Evolutionary conservation across 2,113 vertebrate species (phyloP).

Genomic region (Malurus cyaneus): DNA sequence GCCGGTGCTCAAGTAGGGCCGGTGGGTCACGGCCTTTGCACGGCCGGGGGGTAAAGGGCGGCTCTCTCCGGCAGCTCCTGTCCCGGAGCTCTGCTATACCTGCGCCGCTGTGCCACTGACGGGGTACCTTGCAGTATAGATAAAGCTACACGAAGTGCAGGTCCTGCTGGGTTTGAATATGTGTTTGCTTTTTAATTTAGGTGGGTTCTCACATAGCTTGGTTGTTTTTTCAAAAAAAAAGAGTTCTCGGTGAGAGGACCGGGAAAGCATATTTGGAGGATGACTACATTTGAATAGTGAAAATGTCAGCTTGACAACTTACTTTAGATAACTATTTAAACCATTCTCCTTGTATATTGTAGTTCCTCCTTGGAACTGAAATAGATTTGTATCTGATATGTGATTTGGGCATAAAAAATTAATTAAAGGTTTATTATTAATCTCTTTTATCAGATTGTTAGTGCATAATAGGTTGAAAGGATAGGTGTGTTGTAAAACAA

Average conservation of each 20-base stretch:
- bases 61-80: background rate
- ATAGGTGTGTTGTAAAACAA: background rate
- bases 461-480: background rate
- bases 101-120: fast-evolving
- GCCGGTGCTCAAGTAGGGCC: background rate
- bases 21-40: background rate
- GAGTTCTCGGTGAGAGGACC: background rate
- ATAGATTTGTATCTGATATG: background rate
- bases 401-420: background rate
- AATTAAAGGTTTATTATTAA: background rate
- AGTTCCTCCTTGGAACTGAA: background rate
- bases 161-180: background rate
- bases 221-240: background rate
- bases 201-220: background rate
- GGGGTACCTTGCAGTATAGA: fast-evolving
- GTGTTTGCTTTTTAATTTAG: background rate
- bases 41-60: background rate
- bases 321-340: background rate
- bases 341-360: fast-evolving
- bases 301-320: background rate
- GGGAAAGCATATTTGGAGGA: background rate
- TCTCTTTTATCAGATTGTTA: background rate
- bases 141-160: background rate
- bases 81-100: background rate
- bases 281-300: background rate